Conservation (phyloP, 2,113 vertebrate species). For the Antechinus flavipes region DNA sequence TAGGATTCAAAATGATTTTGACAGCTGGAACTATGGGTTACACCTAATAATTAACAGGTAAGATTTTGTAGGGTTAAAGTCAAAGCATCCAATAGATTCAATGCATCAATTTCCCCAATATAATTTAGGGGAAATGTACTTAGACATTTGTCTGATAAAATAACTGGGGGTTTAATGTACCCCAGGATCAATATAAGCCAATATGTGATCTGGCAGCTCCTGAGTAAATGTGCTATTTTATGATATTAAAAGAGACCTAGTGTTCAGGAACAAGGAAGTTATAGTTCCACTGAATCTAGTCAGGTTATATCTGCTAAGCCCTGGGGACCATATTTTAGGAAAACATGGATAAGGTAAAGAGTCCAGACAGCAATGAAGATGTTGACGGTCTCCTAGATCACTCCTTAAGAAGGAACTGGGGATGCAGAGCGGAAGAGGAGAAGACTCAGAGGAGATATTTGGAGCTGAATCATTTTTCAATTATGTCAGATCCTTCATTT, state of each 20-base stretch:
- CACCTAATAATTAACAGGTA: neutral
- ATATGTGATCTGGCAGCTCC: neutral
- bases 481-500: no score
- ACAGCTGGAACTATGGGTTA: neutral
- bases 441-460: no score
- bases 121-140: neutral
- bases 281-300: neutral
- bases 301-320: neutral
- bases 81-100: neutral
- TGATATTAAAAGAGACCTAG: neutral
- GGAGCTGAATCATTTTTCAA: no score
- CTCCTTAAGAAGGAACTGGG: neutral
- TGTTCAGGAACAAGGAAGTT: neutral
- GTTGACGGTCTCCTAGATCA: neutral
- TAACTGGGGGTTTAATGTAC: neutral
- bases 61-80: conserved; percentile 4
- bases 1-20: neutral
- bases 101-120: neutral
- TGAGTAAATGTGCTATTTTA: neutral
- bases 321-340: neutral
- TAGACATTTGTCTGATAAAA: neutral
- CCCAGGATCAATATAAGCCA: neutral
- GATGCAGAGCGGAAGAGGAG: neutral
- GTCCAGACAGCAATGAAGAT: no score
- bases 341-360: neutral